These are phyloP conservation scores for Agonopterix alstromeriana DNA, from an alignment of 2,888 invertebrate genomes.

Conservation along the genomic window DNA sequence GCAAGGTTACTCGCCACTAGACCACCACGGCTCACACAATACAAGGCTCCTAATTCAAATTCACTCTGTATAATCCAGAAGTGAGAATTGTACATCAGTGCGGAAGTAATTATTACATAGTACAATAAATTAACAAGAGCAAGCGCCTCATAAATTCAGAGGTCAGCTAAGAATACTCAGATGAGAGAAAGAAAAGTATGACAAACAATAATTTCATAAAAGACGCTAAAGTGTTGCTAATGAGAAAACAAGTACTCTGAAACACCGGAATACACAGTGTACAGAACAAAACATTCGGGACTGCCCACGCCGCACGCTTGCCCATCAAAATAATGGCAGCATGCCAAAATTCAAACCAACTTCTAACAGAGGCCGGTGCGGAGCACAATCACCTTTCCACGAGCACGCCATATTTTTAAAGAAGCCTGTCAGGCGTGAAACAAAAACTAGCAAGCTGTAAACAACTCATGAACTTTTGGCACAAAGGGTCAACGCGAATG, in stretches of 20 bases:
- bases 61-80: no score
- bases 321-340: slow-evolving; percentile 71
- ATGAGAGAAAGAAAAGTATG: slow-evolving; percentile 3
- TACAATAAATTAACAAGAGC: no score
- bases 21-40: no score
- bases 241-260: slow-evolving; percentile 29
- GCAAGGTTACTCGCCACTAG: no score
- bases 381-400: slow-evolving; percentile 65
- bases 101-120: no score
- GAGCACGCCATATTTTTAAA: slow-evolving; percentile 47
- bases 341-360: slow-evolving; percentile 53
- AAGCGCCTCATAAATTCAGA: no score
- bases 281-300: slow-evolving; percentile 53
- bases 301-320: slow-evolving; percentile 47
- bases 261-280: slow-evolving; percentile 30
- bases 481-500: slow-evolving; percentile 3
- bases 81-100: no score
- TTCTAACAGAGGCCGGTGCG: slow-evolving; percentile 38
- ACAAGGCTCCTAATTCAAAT: no score
- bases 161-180: no score
- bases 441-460: slow-evolving; percentile 28
- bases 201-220: slow-evolving; percentile 7
- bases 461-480: slow-evolving; percentile 16
- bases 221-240: slow-evolving; percentile 13
- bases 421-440: slow-evolving; percentile 26